phyloP scores from a whole-genome alignment of 1,140 invertebrate species.

The Ylistrum balloti region DNA sequence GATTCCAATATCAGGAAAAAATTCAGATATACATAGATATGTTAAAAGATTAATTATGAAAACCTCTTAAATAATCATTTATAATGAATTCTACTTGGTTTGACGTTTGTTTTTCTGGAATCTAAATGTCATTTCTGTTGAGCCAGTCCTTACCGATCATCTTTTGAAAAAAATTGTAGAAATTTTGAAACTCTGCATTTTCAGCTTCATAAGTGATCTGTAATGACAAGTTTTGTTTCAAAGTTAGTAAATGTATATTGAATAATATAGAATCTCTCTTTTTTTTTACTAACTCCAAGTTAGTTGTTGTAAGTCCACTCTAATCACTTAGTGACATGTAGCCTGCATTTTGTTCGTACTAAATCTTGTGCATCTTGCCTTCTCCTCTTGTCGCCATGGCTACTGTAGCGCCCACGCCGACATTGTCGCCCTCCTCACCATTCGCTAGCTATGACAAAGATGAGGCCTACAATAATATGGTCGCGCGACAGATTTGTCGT shows the following conservation, averaged over 20 bases:
- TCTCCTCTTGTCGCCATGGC: slow-evolving; percentile 52
- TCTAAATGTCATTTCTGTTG: no score
- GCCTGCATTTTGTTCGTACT: slow-evolving; percentile 40
- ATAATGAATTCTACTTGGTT: no score
- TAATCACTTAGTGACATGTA: not conserved
- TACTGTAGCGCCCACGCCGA: slow-evolving; percentile 49
- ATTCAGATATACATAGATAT: not conserved
- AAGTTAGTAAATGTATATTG: not conserved
- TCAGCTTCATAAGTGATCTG: not conserved
- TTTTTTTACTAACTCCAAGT: not conserved
- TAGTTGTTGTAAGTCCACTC: not conserved
- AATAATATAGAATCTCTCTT: not conserved
- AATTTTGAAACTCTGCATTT: not conserved
- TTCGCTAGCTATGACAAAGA: slow-evolving; percentile 54
- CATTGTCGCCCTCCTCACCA: slow-evolving; percentile 54
- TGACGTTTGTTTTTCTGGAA: no score
- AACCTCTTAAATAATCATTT: not conserved
- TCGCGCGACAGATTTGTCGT: slow-evolving; percentile 58
- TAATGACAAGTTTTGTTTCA: not conserved
- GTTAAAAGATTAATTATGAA: not conserved
- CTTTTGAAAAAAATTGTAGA: no score
- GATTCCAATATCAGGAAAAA: not conserved
- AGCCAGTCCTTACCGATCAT: no score
- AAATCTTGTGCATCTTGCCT: slow-evolving; percentile 57
- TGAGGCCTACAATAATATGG: slow-evolving; percentile 55